Conservation (phyloP, 2,888 invertebrate species). For the Drosophila meridionalis region DNA sequence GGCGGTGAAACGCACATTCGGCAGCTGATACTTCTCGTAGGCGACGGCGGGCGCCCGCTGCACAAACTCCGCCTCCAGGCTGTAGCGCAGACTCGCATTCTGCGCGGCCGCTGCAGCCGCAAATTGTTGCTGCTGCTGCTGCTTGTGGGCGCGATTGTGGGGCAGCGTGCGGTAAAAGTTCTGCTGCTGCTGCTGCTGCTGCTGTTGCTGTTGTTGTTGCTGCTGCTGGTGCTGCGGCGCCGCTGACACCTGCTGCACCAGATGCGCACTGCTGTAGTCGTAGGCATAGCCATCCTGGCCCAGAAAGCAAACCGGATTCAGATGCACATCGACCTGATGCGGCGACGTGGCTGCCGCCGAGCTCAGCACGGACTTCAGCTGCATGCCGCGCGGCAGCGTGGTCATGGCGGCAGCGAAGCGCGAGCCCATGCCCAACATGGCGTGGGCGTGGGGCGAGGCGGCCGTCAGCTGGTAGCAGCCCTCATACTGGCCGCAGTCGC, state of each 20-base stretch:
- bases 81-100: slow-evolving; percentile 87
- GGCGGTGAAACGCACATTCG: slow-evolving; percentile 90
- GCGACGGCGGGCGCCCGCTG: slow-evolving; percentile 85
- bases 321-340: slow-evolving; percentile 90
- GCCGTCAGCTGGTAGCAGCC: slow-evolving; percentile 83
- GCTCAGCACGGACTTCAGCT: slow-evolving; percentile 84
- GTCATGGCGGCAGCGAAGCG: slow-evolving; percentile 86
- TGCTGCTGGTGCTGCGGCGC: slow-evolving; percentile 63
- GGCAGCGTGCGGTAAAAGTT: slow-evolving; percentile 92
- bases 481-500: slow-evolving; percentile 83
- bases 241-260: slow-evolving; percentile 72
- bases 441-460: slow-evolving; percentile 81
- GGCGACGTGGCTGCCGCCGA: slow-evolving; percentile 85
- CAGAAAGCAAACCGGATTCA: slow-evolving; percentile 91
- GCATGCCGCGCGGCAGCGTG: slow-evolving; percentile 86
- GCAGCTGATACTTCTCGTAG: slow-evolving; percentile 86
- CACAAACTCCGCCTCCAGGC: slow-evolving; percentile 89
- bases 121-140: slow-evolving; percentile 66
- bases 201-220: slow-evolving; percentile 79
- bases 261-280: slow-evolving; percentile 84
- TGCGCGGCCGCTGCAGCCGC: slow-evolving; percentile 85
- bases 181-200: slow-evolving; percentile 69
- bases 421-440: slow-evolving; percentile 64
- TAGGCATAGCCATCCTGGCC: slow-evolving; percentile 91
- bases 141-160: slow-evolving; percentile 87